Evolutionary conservation across 2,797 vertebrate genomes (phyloP).

Genomic region (Streptopelia turtur): DNA sequence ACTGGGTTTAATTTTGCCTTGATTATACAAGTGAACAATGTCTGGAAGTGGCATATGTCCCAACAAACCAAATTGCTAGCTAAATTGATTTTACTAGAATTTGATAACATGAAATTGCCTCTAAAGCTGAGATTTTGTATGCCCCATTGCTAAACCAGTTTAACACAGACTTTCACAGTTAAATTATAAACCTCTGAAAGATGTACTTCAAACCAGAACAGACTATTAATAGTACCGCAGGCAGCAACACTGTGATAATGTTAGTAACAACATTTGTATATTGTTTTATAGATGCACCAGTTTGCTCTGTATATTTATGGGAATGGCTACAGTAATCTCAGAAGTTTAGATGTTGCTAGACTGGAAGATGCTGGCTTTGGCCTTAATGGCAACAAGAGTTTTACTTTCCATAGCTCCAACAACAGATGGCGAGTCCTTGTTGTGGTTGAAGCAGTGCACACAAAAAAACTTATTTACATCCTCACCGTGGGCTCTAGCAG

Average conservation of each 20-base stretch:
- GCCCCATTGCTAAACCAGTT: neutral
- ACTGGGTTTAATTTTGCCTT: neutral
- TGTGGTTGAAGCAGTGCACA: neutral
- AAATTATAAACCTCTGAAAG: neutral
- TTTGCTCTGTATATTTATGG: neutral
- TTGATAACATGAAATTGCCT: neutral
- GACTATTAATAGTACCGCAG: neutral
- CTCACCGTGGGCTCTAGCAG: neutral
- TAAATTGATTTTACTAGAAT: neutral
- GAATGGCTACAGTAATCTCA: neutral
- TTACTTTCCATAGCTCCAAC: neutral
- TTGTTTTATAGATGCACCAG: neutral
- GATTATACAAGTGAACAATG: neutral
- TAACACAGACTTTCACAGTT: neutral
- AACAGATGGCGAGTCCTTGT: neutral
- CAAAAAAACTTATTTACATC: accelerated
- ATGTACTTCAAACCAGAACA: neutral
- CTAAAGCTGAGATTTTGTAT: neutral
- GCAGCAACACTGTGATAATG: neutral
- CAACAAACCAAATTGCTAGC: neutral
- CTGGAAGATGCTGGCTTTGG: neutral
- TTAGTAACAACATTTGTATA: accelerated
- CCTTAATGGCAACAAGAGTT: neutral
- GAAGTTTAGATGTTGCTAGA: neutral
- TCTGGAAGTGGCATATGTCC: neutral